These are phyloP conservation scores for Pica pica DNA, from an alignment of 2,113 vertebrate genomes.

Conservation along the genomic window DNA sequence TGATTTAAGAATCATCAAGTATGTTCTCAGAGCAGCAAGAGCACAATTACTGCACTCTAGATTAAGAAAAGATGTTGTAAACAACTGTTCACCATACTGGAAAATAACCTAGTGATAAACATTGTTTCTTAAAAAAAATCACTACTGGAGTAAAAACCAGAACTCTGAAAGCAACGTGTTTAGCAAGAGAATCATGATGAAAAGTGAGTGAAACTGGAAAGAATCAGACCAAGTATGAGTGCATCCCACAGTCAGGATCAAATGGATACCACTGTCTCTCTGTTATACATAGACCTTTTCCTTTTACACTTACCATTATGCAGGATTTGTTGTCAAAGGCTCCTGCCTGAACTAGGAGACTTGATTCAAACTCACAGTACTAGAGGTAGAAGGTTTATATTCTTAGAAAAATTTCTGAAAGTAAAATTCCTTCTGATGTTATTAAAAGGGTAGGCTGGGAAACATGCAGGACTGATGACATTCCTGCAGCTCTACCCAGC, in stretches of 20 bases:
- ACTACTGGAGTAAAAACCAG: constrained; percentile 24
- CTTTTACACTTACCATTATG: neutral
- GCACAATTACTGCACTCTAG: neutral
- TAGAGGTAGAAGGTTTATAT: neutral
- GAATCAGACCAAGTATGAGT: neutral
- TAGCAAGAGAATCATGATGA: neutral
- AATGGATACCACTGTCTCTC: neutral
- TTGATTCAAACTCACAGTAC: neutral
- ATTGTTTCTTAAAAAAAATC: neutral
- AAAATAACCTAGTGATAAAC: constrained; percentile 23
- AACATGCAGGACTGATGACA: neutral
- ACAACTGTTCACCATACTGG: constrained; percentile 8
- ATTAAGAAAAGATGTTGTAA: constrained; percentile 4
- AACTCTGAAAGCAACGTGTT: neutral
- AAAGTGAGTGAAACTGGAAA: constrained; percentile 25
- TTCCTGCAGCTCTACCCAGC: neutral
- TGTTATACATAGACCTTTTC: neutral
- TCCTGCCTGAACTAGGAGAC: neutral
- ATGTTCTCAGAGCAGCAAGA: neutral
- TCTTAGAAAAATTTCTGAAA: neutral
- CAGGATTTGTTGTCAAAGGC: neutral
- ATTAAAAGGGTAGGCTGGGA: neutral
- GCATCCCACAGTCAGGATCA: neutral
- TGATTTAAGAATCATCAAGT: constrained; percentile 7
- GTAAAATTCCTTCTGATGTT: neutral